Evolutionary conservation across 2,113 vertebrate species (phyloP).

Genomic region (Phocoena sinus): DNA sequence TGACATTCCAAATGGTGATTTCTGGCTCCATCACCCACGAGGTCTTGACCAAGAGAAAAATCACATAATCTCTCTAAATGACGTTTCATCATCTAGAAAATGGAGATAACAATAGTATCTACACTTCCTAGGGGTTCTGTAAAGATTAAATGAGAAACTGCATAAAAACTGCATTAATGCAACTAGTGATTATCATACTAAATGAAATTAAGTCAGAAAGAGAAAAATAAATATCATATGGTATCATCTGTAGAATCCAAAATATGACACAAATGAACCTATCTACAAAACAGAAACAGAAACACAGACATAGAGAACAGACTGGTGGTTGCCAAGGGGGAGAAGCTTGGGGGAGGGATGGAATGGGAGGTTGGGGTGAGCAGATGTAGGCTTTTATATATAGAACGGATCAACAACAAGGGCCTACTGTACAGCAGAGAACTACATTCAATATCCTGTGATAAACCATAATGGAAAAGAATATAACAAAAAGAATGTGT

Average conservation of each 20-base stretch:
- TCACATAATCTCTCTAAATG: background rate
- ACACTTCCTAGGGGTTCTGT: background rate
- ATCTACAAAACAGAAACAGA: background rate
- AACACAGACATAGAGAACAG: background rate
- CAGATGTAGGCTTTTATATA: background rate
- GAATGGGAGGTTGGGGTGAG: background rate
- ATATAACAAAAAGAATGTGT: background rate
- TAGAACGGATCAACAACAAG: background rate
- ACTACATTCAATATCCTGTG: background rate
- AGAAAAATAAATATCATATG: background rate
- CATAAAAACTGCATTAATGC: background rate
- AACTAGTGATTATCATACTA: background rate
- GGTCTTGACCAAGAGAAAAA: background rate
- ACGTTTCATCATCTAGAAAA: background rate
- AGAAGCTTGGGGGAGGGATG: rapidly evolving
- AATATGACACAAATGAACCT: background rate
- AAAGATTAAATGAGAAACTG: background rate
- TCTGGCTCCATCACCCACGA: background rate
- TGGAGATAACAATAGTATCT: background rate
- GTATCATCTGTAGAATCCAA: background rate
- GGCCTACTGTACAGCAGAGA: background rate
- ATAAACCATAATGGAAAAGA: background rate
- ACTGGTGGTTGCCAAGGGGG: background rate
- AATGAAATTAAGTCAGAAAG: background rate
- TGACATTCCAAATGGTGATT: background rate